phyloP scores from a whole-genome alignment of 2,797 vertebrate genomes.

The Oceanodroma leucorhoa region DNA sequence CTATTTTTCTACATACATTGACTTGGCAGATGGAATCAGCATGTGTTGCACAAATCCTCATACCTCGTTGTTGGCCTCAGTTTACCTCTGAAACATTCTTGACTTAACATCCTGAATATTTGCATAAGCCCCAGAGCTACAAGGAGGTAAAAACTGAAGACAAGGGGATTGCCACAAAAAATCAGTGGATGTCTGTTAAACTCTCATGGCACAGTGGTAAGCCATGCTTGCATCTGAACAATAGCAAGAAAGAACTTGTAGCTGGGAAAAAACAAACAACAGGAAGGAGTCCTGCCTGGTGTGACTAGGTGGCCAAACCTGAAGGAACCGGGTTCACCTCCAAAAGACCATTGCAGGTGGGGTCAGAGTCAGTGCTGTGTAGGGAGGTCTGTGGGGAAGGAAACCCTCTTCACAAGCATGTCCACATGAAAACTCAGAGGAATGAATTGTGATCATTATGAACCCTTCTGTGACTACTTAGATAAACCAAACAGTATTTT shows the following conservation, averaged over 20 bases:
- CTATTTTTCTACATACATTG: neutral
- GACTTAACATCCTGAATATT: neutral
- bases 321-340: neutral
- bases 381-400: neutral
- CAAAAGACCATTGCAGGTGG: fast-evolving
- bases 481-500: neutral
- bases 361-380: neutral
- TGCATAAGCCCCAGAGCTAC: neutral
- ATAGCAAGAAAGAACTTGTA: neutral
- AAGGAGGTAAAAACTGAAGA: neutral
- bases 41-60: neutral
- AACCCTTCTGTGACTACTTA: neutral
- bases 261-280: neutral
- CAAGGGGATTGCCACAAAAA: neutral
- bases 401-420: neutral
- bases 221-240: neutral
- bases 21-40: neutral
- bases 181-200: neutral
- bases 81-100: neutral
- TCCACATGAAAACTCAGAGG: neutral
- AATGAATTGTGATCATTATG: neutral
- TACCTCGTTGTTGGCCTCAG: neutral
- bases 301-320: neutral
- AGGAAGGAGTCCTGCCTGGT: neutral
- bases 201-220: neutral